These are phyloP conservation scores for Eremophila alpestris DNA, from an alignment of 2,797 vertebrate genomes.

Conservation along the genomic window DNA sequence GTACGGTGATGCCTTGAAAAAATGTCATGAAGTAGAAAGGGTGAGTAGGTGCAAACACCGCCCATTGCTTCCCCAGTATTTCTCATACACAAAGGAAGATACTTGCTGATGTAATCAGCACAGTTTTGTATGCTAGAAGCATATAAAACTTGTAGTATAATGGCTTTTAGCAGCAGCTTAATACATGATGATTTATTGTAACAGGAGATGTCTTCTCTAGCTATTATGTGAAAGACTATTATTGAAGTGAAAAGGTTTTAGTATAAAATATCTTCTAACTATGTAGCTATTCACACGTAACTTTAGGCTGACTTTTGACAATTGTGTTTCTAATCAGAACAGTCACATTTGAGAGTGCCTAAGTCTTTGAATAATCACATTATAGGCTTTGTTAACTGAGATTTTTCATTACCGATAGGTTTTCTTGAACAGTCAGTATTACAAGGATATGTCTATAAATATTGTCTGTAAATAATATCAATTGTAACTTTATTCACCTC, in stretches of 20 bases:
- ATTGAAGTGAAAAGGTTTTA: not conserved
- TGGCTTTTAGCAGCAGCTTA: not conserved
- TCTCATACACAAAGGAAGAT: not conserved
- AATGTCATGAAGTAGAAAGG: constrained; percentile 81
- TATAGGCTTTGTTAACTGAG: not conserved
- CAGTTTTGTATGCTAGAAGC: not conserved
- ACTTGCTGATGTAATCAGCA: not conserved
- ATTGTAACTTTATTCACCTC: not conserved
- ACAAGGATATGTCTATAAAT: not conserved
- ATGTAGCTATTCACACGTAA: not conserved
- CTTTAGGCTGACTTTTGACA: not conserved
- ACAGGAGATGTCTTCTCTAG: not conserved
- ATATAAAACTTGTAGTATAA: not conserved
- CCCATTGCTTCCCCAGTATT: not conserved
- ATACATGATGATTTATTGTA: not conserved
- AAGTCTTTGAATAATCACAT: not conserved
- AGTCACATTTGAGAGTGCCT: not conserved
- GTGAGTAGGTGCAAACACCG: constrained; percentile 62
- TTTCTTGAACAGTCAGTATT: not conserved
- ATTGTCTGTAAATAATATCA: not conserved
- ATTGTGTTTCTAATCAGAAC: not conserved
- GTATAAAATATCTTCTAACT: not conserved
- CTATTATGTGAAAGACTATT: fast-evolving
- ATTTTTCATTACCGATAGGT: not conserved
- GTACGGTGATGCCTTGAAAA: constrained; percentile 80